Conservation (phyloP, 2,797 vertebrate species). For the Parauchenoglanis punctatus region DNA sequence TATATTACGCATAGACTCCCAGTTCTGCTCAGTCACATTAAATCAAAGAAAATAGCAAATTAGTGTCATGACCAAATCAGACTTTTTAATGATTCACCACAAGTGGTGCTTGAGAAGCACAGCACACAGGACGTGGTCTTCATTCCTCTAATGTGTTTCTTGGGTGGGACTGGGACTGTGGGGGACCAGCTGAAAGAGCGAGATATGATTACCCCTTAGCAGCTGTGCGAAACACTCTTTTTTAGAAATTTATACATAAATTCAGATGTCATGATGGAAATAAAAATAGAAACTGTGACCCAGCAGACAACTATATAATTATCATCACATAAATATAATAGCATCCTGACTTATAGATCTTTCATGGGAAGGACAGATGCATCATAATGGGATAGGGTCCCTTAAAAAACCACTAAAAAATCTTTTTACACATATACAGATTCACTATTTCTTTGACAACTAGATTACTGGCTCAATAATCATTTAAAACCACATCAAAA, state of each 20-base stretch:
- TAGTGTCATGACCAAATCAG: not conserved
- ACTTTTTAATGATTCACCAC: conserved; percentile 12
- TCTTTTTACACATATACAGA: not conserved
- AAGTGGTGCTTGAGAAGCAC: conserved; percentile 2
- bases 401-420: not conserved
- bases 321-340: not conserved
- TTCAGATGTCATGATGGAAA: not conserved
- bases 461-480: not conserved
- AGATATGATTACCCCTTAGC: conserved; percentile 33
- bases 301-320: not conserved
- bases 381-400: not conserved
- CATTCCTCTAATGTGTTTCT: conserved; percentile 37
- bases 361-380: not conserved
- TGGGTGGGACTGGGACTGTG: conserved; percentile 30
- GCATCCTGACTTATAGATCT: not conserved
- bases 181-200: conserved; percentile 36
- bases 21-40: not conserved
- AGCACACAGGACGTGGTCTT: conserved; percentile 21
- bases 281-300: not conserved
- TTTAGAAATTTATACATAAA: conserved; percentile 6
- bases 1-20: not conserved
- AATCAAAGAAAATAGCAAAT: not conserved
- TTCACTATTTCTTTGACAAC: not conserved
- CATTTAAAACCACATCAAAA: not conserved
- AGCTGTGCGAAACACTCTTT: conserved; percentile 29